A percentile compares a stretch with the other conserved stretches of the same genome.
These are phyloP conservation scores for Crepidodera aurea DNA, from an alignment of 2,888 invertebrate genomes.

Conservation along the genomic window DNA sequence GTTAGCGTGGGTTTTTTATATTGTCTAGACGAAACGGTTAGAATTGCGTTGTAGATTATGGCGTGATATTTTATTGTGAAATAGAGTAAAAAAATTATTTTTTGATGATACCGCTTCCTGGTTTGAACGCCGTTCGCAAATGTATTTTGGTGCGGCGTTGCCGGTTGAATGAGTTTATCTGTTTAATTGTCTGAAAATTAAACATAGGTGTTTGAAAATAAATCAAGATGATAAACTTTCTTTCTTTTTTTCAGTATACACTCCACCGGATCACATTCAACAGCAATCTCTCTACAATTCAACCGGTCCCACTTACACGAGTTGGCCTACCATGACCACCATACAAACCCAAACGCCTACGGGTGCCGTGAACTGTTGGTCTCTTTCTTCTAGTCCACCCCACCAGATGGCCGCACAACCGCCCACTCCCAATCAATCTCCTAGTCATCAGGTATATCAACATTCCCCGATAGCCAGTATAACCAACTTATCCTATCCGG, in stretches of 20 bases:
- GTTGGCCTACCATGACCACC: constrained; percentile 57
- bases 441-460: constrained; percentile 59
- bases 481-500: constrained; percentile 57
- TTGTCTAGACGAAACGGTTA: too few species aligned
- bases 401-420: constrained; percentile 57
- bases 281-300: constrained; percentile 56
- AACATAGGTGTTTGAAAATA: too few species aligned
- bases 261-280: constrained; percentile 60
- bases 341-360: constrained; percentile 57
- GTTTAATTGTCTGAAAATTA: too few species aligned
- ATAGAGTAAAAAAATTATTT: too few species aligned
- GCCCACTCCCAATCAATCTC: constrained; percentile 59
- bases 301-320: constrained; percentile 55
- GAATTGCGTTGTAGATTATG: too few species aligned
- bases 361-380: constrained; percentile 61
- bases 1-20: too few species aligned
- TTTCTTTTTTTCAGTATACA: constrained; percentile 55
- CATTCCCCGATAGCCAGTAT: constrained; percentile 55
- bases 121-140: too few species aligned
- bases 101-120: too few species aligned
- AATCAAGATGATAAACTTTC: too few species aligned
- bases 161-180: too few species aligned
- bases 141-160: too few species aligned
- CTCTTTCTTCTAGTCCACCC: constrained; percentile 59
- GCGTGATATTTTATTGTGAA: too few species aligned